Base-by-base conservation (phyloP, 2,888 invertebrate species). In the Metopia argyrocephala region DNA sequence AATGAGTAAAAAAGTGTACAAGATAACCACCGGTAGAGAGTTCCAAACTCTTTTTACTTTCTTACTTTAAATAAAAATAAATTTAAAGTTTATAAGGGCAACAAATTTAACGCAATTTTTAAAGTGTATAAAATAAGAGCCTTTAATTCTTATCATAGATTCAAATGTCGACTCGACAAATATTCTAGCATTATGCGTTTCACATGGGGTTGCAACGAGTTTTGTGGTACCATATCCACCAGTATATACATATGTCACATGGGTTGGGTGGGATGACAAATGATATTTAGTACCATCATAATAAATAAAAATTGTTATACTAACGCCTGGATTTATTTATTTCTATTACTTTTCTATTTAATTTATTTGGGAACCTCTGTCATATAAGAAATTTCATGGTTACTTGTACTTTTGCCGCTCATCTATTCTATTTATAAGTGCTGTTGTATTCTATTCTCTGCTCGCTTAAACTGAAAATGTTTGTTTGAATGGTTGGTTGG, bases 391-490 rank as follows among this genome's bases (percentile, higher is more conserved):
- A 18, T 28, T 7, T 56, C 27, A 3, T 25, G n/a, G n/a, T 38
- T 38, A 15, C 38, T 38, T 15, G 9, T 12, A 12, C 15, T 38
- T 31, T 38, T 38, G 38, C 15, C 12, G 15, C n/a, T 18, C 20
- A 48, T 48, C 27, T 15, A 25, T 15, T 27, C 27, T 12, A 18
- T 56, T n/a, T 56, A 54, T 25, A 38, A 54, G 31, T 69, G 56
- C 31, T 45, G 50, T 52, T 65, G 64, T 27, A 59, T 70, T 57
- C 6, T 68, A 15, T 45, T 50, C 12, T 28, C 6, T 3, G 27
- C 46, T 38, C 15, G 38, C 12, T 12, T 38, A 15, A 38, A 38
- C 12, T 3, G n/a, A n/a, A n/a, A n/a, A n/a, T n/a, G n/a, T n/a
- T n/a, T n/a, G n/a, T n/a, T n/a, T n/a, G 38, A 38, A 38, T 38